phyloP scores from a whole-genome alignment of 2,888 invertebrate species.

The Pocota personata region DNA sequence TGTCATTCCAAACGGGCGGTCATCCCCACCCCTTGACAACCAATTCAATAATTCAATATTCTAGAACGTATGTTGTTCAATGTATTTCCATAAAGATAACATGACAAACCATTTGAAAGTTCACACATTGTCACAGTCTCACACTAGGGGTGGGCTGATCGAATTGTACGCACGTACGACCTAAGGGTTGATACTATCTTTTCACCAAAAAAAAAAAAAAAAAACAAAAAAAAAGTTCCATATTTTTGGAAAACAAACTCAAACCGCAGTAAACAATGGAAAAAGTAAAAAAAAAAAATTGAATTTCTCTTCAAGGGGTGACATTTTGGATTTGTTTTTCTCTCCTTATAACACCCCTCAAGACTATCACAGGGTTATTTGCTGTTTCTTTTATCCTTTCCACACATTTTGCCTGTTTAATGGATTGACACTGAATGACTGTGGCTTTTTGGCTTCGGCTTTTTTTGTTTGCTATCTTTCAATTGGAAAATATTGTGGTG shows the following conservation, averaged over 20 bases:
- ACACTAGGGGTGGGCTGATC: slow-evolving; percentile 53
- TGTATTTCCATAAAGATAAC: slow-evolving; percentile 68
- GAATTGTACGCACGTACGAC: slow-evolving; percentile 70
- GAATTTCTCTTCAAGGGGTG: slow-evolving; percentile 53
- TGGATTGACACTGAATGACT: slow-evolving; percentile 71
- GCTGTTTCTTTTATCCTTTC: slow-evolving; percentile 33
- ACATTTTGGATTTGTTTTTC: slow-evolving; percentile 60
- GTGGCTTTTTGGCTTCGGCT: slow-evolving; percentile 39
- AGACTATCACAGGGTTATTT: slow-evolving; percentile 13
- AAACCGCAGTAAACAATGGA: slow-evolving; percentile 71
- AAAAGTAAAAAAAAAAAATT: slow-evolving; percentile 42
- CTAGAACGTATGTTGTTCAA: slow-evolving; percentile 62
- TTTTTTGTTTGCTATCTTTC: slow-evolving; percentile 47
- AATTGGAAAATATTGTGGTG: slow-evolving; percentile 26
- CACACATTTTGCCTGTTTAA: slow-evolving; percentile 67
- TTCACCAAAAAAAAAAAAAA: slow-evolving; percentile 2
- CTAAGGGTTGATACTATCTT: slow-evolving; percentile 60
- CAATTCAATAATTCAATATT: slow-evolving; percentile 71
- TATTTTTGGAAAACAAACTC: slow-evolving; percentile 71
- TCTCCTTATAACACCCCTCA: slow-evolving; percentile 1
- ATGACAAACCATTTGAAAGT: slow-evolving; percentile 63
- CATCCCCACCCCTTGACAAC: slow-evolving; percentile 7
- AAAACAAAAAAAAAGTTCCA: slow-evolving; percentile 26
- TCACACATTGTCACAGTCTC: slow-evolving; percentile 58
- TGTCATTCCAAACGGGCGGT: slow-evolving; percentile 56